Evolutionary conservation across 2,113 vertebrate species (phyloP), one percentile per base, ranked within the genome.

Genomic region (Ciconia boyciana): DNA sequence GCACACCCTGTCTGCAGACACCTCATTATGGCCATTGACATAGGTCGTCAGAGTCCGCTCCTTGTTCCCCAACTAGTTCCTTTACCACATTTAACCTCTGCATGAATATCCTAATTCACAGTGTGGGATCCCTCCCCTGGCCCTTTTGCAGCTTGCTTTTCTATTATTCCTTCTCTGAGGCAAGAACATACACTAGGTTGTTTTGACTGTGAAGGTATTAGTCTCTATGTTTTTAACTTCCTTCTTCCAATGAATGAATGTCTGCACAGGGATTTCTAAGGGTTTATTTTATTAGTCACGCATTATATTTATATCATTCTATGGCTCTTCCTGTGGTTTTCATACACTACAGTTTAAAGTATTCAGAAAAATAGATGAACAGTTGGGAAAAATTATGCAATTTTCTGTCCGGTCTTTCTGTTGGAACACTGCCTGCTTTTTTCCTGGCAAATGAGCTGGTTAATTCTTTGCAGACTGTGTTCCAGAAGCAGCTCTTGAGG

Each of bases 391-490:
- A 93, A 26, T 10, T 26, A 68, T 41, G 16, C 21, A 31, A 11
- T 68, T 82, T 89, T 87, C 43, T 81, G 43, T 54, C 62, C 0
- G 0, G 46, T 66, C 64, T 76, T 94, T 92, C 83, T 95, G 34
- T 93, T 88, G 92, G 66, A 93, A 86, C 34, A 28, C 16, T 66
- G 22, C 6, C 43, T 78, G 39, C 1, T 68, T 87, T 93, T 87
- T 78, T 80, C 48, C 65, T 82, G 66, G 44, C n/a, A 95, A 87
- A 88, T 87, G 49, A 91, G 28, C 61, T 79, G 34, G 52, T 39
- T 82, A 90, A 81, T 78, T 92, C 72, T 89, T 90, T 75, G 32
- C 76, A 84, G 60, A n/a, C 29, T 64, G 29, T 32, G 11, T 89
- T 91, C 77, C 70, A 81, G 77, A 85, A 90, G 17, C 10, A 61